Base-by-base conservation (phyloP, 2,888 invertebrate genomes). In the Dorcus hopei region DNA sequence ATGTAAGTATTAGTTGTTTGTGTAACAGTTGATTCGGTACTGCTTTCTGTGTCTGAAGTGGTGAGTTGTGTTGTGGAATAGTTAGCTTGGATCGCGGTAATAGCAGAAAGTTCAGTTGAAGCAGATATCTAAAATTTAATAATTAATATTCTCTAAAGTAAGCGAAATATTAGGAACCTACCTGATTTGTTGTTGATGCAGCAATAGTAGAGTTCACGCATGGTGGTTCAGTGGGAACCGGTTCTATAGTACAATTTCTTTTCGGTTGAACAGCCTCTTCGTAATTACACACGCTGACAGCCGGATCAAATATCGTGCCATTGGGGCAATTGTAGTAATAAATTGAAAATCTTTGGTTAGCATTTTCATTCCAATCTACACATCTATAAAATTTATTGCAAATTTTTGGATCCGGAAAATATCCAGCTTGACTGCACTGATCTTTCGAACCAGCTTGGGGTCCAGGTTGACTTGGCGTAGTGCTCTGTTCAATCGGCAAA, bases 281-380 rank as follows among this genome's bases (percentile, higher is more conserved):
- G 61, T 75, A 70, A 74, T 89, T 89, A 72, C 90, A 90, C 2
- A 85, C 85, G 62, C 82, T 82, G 51, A 87, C 72, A 49, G 82
- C 81, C 26, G 86, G 85, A 76, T 90, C 89, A 81, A 87, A 90
- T 64, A 89, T 87, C 1, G 90, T 90, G 38, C 88, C 88, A 60
- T 83, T 83, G 9, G 84, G 82, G 69, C 90, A 90, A 47, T 84
- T 82, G 71, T 69, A 70, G 45, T 65, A 53, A 54, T 58, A 69
- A 19, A 65, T 52, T 1, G 65, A 63, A 61, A 65, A 68, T 49
- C 61, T 50, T 41, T 58, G 53, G 8, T 59, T 61, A 38, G 53
- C 45, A n/a, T 60, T 49, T 33, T 63, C 64, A 54, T 66, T 68
- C 59, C 66, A 65, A 58, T 66, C 65, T 19, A 70, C 72, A 45